Evolutionary conservation across 2,797 vertebrate species (phyloP).

Genomic region (Fistularia tabacaria): DNA sequence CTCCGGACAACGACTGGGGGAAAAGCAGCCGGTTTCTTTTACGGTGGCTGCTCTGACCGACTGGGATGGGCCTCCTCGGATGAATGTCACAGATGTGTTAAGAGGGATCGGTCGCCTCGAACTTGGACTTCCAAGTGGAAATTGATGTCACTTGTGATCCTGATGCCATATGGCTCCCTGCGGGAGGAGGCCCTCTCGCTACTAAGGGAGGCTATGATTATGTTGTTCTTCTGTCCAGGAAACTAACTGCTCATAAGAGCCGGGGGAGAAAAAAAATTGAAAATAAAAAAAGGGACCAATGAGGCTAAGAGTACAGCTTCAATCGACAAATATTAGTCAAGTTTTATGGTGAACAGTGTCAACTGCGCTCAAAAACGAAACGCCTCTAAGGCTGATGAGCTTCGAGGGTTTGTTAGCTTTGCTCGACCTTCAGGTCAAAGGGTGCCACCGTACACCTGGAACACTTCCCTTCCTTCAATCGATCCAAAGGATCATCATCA

Average conservation of each 20-base stretch:
- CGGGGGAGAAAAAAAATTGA: conserved; percentile 4
- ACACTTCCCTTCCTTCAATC: too few relatives aligned
- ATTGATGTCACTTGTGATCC: conserved; percentile 61
- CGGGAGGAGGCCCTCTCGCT: conserved; percentile 37
- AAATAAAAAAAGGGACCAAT: conserved; percentile 5
- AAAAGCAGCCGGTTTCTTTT: conserved; percentile 41
- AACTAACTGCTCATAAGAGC: conserved; percentile 38
- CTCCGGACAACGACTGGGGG: conserved; percentile 17
- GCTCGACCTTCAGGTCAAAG: too few relatives aligned
- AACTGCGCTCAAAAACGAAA: too few relatives aligned
- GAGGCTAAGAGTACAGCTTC: too few relatives aligned
- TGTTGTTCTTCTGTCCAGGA: conserved; percentile 37
- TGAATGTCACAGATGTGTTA: conserved; percentile 62
- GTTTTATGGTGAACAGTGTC: too few relatives aligned
- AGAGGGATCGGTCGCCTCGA: conserved; percentile 47
- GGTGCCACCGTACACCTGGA: too few relatives aligned
- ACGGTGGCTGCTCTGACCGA: conserved; percentile 31
- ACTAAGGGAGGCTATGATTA: conserved; percentile 62
- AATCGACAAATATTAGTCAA: too few relatives aligned
- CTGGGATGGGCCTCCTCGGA: conserved; percentile 33
- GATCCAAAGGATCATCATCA: too few relatives aligned
- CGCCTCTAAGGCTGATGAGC: too few relatives aligned
- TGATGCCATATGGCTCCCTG: conserved; percentile 38
- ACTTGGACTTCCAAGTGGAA: conserved; percentile 70
- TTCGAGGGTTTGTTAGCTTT: too few relatives aligned